These are phyloP conservation scores for Brachionichthys hirsutus DNA, from an alignment of 2,113 vertebrate species.

Conservation along the genomic window DNA sequence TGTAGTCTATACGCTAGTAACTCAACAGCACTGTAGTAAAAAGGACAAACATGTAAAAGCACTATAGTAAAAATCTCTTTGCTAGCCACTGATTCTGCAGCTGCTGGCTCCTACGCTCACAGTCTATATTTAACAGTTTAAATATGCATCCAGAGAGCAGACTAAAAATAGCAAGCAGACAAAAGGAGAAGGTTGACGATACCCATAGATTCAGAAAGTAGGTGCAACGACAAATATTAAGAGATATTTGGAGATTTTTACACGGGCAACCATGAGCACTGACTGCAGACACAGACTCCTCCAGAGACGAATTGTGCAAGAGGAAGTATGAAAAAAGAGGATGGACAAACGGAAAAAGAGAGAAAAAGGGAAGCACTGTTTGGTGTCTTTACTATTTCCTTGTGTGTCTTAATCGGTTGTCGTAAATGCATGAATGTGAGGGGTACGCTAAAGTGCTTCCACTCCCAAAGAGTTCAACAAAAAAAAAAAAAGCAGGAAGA, in stretches of 20 bases:
- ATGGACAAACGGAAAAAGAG: background rate
- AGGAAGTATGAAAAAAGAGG: background rate
- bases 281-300: conserved; percentile 20
- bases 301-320: background rate
- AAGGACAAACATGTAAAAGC: too few relatives aligned
- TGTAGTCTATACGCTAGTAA: background rate
- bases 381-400: background rate
- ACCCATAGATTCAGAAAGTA: conserved; percentile 11
- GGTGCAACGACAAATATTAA: conserved; percentile 35
- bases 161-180: conserved; percentile 54
- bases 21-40: background rate
- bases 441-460: conserved; percentile 2
- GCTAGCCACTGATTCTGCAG: conserved; percentile 37
- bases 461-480: background rate
- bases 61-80: conserved; percentile 20
- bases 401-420: background rate
- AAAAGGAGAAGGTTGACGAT: conserved; percentile 13
- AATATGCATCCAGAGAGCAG: conserved; percentile 30
- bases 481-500: conserved; percentile 19
- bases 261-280: background rate
- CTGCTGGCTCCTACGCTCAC: conserved; percentile 37
- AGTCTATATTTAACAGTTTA: conserved; percentile 38
- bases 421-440: conserved; percentile 13
- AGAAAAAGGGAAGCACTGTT: too few relatives aligned
- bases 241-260: conserved; percentile 14